Percentiles rank a stretch among this genome's conserved stretches.
Conservation (phyloP, 1,140 invertebrate species). For the Anagrus nilaparvatae region DNA sequence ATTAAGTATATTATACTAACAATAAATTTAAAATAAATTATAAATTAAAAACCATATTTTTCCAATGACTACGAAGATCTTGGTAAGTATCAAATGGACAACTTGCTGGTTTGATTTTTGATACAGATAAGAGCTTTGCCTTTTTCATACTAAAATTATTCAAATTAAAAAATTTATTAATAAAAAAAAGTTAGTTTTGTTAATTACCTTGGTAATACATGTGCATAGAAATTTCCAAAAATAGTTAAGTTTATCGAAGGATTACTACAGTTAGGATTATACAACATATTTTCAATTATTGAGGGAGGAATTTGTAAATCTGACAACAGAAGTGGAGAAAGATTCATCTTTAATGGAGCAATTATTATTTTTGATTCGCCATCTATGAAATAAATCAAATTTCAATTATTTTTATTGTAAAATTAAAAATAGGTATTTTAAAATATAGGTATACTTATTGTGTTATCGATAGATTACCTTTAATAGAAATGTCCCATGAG, state of each 20-base stretch:
- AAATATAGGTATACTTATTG: background rate
- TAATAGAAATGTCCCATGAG: slow-evolving; percentile 20
- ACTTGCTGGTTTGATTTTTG: slow-evolving; percentile 21
- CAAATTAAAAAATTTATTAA: background rate
- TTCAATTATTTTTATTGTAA: background rate
- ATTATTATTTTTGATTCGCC: slow-evolving; percentile 11
- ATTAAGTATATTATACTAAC: background rate
- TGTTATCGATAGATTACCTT: slow-evolving; percentile 16
- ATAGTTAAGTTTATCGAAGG: slow-evolving; percentile 8
- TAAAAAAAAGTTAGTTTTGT: background rate
- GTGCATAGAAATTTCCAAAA: slow-evolving; percentile 14
- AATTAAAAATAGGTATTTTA: background rate
- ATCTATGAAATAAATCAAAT: slow-evolving; percentile 14
- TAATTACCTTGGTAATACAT: slow-evolving; percentile 31
- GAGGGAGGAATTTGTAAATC: slow-evolving; percentile 12
- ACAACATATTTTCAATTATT: slow-evolving; percentile 13
- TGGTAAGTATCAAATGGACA: slow-evolving; percentile 27
- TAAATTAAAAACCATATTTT: slow-evolving; percentile 30
- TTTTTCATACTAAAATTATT: slow-evolving; percentile 25
- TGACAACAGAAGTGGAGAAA: slow-evolving; percentile 18
- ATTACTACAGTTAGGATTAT: slow-evolving; percentile 12
- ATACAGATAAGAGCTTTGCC: slow-evolving; percentile 24
- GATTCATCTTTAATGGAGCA: slow-evolving; percentile 18
- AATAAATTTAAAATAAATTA: slow-evolving; percentile 1
- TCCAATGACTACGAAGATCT: slow-evolving; percentile 33